Evolutionary conservation across 2,888 invertebrate species (phyloP).

Genomic region (Pachydiplax longipennis): DNA sequence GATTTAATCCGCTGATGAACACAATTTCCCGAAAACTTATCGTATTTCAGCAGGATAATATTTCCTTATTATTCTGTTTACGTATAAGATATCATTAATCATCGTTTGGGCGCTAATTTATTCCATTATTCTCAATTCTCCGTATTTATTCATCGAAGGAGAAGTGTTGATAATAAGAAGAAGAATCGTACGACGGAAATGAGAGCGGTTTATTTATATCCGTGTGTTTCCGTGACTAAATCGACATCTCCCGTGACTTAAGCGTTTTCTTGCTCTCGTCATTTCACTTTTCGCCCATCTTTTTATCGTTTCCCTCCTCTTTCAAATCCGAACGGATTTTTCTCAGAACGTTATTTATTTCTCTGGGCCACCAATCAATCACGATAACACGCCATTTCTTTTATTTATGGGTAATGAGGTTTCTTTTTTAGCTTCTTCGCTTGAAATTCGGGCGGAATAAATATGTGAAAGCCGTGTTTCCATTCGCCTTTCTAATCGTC

Average conservation of each 20-base stretch:
- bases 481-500: not conserved
- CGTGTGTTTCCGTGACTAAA: too few relatives aligned
- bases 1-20: too few relatives aligned
- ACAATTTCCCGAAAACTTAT: not conserved
- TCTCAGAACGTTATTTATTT: conserved; percentile 1
- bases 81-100: too few relatives aligned
- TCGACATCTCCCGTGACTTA: too few relatives aligned
- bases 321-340: not conserved
- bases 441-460: not conserved
- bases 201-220: not conserved
- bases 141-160: too few relatives aligned
- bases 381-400: not conserved
- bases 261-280: not conserved
- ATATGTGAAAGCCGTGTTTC: not conserved
- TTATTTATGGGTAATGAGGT: not conserved
- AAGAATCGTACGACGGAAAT: not conserved
- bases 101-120: too few relatives aligned
- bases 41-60: not conserved
- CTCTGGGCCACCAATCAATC: not conserved
- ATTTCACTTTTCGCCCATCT: not conserved
- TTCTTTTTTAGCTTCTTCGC: not conserved
- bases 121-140: too few relatives aligned
- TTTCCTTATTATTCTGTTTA: too few relatives aligned
- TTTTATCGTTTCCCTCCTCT: not conserved
- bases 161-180: too few relatives aligned